These are phyloP conservation scores for Archocentrus centrarchus DNA, from an alignment of 2,113 vertebrate species.

Conservation along the genomic window DNA sequence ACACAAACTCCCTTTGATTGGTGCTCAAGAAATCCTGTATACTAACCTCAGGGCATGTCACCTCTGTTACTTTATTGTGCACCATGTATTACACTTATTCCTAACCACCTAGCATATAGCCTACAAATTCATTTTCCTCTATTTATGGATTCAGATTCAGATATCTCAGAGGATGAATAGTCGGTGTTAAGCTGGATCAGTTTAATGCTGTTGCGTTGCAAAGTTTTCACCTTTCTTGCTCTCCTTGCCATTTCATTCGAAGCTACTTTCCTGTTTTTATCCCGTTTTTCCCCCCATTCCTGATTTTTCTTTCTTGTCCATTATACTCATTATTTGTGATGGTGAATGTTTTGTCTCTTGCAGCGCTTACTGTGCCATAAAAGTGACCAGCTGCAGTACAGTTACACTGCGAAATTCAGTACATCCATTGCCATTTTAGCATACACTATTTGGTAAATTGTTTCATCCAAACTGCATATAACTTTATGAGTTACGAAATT, in stretches of 20 bases:
- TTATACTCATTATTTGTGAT: background rate
- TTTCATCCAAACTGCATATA: constrained; percentile 6
- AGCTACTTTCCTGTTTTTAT: background rate
- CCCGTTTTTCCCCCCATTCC: background rate
- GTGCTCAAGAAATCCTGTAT: constrained; percentile 36
- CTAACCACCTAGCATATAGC: background rate
- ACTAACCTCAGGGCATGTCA: constrained; percentile 19
- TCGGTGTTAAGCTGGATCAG: background rate
- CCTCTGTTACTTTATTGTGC: background rate
- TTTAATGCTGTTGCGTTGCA: background rate
- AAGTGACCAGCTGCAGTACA: constrained; percentile 12
- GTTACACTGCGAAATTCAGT: constrained; percentile 9
- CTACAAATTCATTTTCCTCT: background rate
- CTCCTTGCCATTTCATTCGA: background rate
- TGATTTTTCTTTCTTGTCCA: background rate
- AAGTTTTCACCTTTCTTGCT: background rate
- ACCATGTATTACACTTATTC: background rate
- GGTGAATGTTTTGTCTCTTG: background rate
- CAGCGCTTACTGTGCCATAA: constrained; percentile 1
- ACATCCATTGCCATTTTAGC: constrained; percentile 21
- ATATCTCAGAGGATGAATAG: background rate
- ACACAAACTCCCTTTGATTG: constrained; percentile 56
- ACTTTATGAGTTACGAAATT: constrained; percentile 11
- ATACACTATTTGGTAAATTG: constrained; percentile 33
- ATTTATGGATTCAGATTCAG: background rate